Base-by-base conservation (phyloP, 2,113 vertebrate species). In the Rhinolophus sinicus region DNA sequence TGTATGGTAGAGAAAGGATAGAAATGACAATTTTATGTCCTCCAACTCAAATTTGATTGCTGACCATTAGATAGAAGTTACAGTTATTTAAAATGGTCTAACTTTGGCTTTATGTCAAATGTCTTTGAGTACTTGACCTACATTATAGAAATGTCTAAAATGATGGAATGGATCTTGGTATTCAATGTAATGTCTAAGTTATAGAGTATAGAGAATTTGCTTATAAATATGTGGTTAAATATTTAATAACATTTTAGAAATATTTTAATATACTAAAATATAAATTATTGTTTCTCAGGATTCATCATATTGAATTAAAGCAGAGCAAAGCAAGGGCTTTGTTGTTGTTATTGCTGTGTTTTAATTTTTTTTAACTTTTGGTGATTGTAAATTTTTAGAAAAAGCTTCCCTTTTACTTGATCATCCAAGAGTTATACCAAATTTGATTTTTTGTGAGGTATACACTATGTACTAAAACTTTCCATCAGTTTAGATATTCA, bases 211-310 rank as follows among this genome's bases (percentile, higher is more conserved):
- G 15, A 5, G 67, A 62, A 44, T 65, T 50, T 69, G 16, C 92
- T 54, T 54, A 54, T 54, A 54, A 54, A 54, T 54, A 54, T 54
- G 5, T 54, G 52, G 16, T 54, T 54, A 16, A 54, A 54, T 16
- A 54, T 54, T 54, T 54, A 54, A 54, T 15, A 50, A 50, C 47
- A 50, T 50, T 50, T 50, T 52, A 9, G 40, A 26, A 80, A 21
- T 40, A 16, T 56, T 70, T 67, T 76, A 52, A 82, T 15, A 35
- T 30, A 50, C 64, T 52, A 89, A 4, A 35, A 73, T 72, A 58
- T 15, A 91, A 58, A 38, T 85, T 73, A 13, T 69, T 77, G n/a
- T 87, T 90, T 93, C 70, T 92, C 11, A 86, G 16, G 83, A 85
- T 94, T 95, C 2, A 8, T 64, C 4, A 26, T 56, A 52, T 6